A percentile compares a stretch with the other conserved stretches of the same genome.
These are phyloP conservation scores for Drosophila orena DNA, from an alignment of 1,140 invertebrate species.

Conservation along the genomic window DNA sequence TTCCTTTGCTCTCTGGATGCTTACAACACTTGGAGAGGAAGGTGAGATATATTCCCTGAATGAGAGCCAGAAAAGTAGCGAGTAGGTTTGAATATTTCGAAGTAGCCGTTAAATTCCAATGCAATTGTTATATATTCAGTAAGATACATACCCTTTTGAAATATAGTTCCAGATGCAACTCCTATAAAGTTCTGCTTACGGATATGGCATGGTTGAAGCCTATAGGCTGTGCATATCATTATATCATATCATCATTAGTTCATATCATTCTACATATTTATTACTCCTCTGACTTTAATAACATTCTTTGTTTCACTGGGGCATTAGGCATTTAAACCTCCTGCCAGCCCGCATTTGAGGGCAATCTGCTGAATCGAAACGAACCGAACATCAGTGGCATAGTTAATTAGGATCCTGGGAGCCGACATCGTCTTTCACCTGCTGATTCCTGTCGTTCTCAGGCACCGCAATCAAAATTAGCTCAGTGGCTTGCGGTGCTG, in stretches of 20 bases:
- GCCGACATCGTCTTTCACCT: conserved; percentile 54
- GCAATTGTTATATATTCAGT: background rate
- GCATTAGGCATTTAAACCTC: conserved; percentile 14
- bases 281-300: conserved; percentile 1
- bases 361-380: conserved; percentile 27
- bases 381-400: conserved; percentile 50
- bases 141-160: background rate
- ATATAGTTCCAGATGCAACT: too few relatives aligned
- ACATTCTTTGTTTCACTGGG: conserved; percentile 15
- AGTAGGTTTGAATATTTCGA: conserved; percentile 56
- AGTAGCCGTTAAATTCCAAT: conserved; percentile 56
- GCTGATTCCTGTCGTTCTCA: conserved; percentile 30
- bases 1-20: conserved; percentile 54
- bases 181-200: too few relatives aligned
- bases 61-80: conserved; percentile 52
- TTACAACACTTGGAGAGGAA: conserved; percentile 12
- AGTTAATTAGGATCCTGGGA: conserved; percentile 74
- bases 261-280: background rate
- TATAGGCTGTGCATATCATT: too few relatives aligned
- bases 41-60: background rate
- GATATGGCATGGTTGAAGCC: too few relatives aligned
- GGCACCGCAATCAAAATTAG: conserved; percentile 68
- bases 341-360: conserved; percentile 41
- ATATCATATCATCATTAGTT: too few relatives aligned
- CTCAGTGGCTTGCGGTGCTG: conserved; percentile 53